These are phyloP conservation scores for Pipistrellus pygmaeus DNA, from an alignment of 2,797 vertebrate genomes.

Conservation along the genomic window DNA sequence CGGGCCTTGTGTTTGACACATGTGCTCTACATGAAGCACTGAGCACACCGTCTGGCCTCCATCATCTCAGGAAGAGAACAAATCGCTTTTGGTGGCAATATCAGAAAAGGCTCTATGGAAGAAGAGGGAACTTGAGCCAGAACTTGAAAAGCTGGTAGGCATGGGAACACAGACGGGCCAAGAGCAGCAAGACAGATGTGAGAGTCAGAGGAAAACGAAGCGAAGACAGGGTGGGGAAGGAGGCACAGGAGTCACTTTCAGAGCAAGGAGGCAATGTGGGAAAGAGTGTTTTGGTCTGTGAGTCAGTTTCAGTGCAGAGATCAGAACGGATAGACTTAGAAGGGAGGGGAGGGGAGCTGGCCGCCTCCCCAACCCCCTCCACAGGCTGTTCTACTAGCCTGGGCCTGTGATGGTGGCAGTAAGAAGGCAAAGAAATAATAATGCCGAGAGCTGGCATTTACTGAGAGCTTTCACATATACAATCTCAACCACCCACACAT, in stretches of 20 bases:
- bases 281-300: not conserved
- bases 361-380: not conserved
- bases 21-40: not conserved
- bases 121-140: not conserved
- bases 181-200: not conserved
- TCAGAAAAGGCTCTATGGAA: not conserved
- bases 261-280: not conserved
- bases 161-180: not conserved
- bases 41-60: not conserved
- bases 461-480: not conserved
- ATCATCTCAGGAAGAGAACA: not conserved
- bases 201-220: not conserved
- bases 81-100: not conserved
- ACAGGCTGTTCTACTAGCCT: not conserved
- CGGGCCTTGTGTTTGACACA: no score
- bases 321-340: not conserved
- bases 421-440: not conserved
- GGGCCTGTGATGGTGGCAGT: not conserved
- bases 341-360: not conserved
- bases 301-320: not conserved
- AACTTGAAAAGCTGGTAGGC: not conserved
- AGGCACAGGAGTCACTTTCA: not conserved
- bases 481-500: not conserved
- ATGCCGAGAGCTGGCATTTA: not conserved
- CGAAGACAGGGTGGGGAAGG: not conserved